A percentile compares a stretch with the other conserved stretches of the same genome.
phyloP scores from a whole-genome alignment of 2,113 vertebrate species.

The Machaerirhynchus nigripectus region DNA sequence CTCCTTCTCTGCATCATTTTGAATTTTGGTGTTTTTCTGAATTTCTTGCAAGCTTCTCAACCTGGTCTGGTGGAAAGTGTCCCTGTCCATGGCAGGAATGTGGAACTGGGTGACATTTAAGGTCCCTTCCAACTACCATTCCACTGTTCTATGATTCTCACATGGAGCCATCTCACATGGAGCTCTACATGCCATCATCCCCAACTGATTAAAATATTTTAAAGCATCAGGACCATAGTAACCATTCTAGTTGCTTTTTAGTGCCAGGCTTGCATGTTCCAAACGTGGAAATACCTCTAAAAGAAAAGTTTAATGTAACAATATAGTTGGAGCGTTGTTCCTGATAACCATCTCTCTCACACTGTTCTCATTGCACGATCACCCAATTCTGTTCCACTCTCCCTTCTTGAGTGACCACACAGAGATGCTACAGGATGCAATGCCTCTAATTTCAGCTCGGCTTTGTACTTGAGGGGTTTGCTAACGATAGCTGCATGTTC shows the following conservation, averaged over 20 bases:
- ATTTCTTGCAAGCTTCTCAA: not conserved
- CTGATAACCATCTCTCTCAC: slow-evolving; percentile 69
- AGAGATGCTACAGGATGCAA: slow-evolving; percentile 74
- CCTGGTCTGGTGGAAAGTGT: not conserved
- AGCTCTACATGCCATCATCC: not conserved
- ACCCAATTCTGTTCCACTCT: slow-evolving; percentile 57
- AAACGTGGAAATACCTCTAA: not conserved
- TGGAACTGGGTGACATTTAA: not conserved
- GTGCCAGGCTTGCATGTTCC: not conserved
- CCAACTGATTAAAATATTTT: not conserved
- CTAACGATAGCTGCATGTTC: slow-evolving; percentile 12
- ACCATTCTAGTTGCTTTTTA: not conserved
- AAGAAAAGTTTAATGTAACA: not conserved
- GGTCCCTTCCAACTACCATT: not conserved
- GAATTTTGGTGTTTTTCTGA: not conserved
- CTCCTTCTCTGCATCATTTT: not conserved
- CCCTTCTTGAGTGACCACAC: slow-evolving; percentile 72
- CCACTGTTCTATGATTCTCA: not conserved
- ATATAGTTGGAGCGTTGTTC: slow-evolving; percentile 21
- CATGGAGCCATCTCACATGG: not conserved
- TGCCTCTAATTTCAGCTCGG: slow-evolving; percentile 64
- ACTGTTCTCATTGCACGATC: slow-evolving; percentile 50
- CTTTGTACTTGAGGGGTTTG: slow-evolving; percentile 50
- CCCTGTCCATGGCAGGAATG: not conserved
- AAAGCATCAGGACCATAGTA: not conserved